Evolutionary conservation across 2,888 invertebrate species (phyloP).

Genomic region (Cantharis lateralis): DNA sequence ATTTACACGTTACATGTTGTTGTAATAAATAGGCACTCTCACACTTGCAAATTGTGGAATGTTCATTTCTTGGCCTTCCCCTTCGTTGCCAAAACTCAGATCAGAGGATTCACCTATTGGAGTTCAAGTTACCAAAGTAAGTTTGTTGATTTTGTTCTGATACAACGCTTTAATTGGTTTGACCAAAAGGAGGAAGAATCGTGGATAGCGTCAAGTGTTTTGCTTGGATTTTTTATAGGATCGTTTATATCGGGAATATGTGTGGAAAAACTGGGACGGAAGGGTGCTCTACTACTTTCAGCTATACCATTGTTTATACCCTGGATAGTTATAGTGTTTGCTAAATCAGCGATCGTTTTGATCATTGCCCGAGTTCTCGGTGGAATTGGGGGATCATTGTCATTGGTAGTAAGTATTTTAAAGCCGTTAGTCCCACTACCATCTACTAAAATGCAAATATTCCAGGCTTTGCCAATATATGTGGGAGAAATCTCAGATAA

Average conservation of each 20-base stretch:
- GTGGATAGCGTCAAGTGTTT: conserved; percentile 62
- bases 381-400: conserved; percentile 72
- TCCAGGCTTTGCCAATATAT: conserved; percentile 59
- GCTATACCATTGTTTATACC: conserved; percentile 60
- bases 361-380: conserved; percentile 66
- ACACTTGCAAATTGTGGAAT: conserved; percentile 29
- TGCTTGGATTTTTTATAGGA: conserved; percentile 62
- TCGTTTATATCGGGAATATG: conserved; percentile 61
- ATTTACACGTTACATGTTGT: background rate
- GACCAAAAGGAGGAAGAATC: conserved; percentile 56
- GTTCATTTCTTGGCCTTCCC: conserved; percentile 61
- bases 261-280: conserved; percentile 63
- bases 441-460: too few species aligned
- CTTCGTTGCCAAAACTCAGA: conserved; percentile 59
- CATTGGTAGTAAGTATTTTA: conserved; percentile 32
- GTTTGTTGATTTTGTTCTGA: background rate
- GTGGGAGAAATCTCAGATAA: conserved; percentile 61
- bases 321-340: conserved; percentile 52
- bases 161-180: background rate
- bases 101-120: conserved; percentile 22
- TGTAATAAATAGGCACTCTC: background rate
- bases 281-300: conserved; percentile 58
- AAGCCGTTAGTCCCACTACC: too few species aligned
- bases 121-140: conserved; percentile 17
- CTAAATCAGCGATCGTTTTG: conserved; percentile 56